These are phyloP conservation scores for Cryptophagus acutangulus DNA, from an alignment of 2,888 invertebrate genomes.

Conservation along the genomic window DNA sequence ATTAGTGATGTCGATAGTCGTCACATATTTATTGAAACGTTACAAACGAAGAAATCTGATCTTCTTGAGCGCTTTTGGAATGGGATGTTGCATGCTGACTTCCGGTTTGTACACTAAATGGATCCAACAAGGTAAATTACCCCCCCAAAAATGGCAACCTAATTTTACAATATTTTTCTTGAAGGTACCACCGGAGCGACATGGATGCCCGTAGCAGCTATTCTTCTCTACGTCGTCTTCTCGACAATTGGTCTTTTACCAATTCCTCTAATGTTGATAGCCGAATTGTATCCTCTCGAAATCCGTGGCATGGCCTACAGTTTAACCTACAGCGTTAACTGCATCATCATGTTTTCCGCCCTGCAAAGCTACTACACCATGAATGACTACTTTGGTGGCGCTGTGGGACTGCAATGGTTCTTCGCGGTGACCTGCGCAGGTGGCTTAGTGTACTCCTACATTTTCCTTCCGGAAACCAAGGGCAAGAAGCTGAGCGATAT, in stretches of 20 bases:
- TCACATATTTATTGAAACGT: slow-evolving; percentile 52
- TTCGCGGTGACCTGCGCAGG: slow-evolving; percentile 51
- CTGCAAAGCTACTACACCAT: slow-evolving; percentile 51
- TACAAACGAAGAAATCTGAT: slow-evolving; percentile 52
- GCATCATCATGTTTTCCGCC: slow-evolving; percentile 55
- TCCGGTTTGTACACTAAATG: slow-evolving; percentile 53
- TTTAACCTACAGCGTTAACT: slow-evolving; percentile 53
- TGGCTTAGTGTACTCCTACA: slow-evolving; percentile 45
- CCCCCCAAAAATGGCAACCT: not conserved
- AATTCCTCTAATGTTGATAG: slow-evolving; percentile 60
- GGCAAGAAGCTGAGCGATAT: slow-evolving; percentile 49
- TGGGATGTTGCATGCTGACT: slow-evolving; percentile 53
- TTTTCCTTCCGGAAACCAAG: slow-evolving; percentile 51
- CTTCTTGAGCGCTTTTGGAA: slow-evolving; percentile 51
- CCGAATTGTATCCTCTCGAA: slow-evolving; percentile 57
- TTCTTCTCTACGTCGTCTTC: slow-evolving; percentile 55
- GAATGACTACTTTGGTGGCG: slow-evolving; percentile 44
- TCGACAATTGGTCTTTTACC: slow-evolving; percentile 57
- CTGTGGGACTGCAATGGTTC: slow-evolving; percentile 54
- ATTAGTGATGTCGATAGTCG: slow-evolving; percentile 54
- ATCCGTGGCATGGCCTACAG: slow-evolving; percentile 57
- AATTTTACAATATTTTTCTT: slow-evolving; percentile 12
- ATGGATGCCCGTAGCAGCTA: slow-evolving; percentile 51
- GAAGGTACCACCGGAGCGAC: slow-evolving; percentile 38
- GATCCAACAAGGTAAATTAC: slow-evolving; percentile 44